A percentile compares a stretch with the other conserved stretches of the same genome.
Evolutionary conservation across 2,888 invertebrate genomes (phyloP).

Genomic region (Syrista parreyssii): DNA sequence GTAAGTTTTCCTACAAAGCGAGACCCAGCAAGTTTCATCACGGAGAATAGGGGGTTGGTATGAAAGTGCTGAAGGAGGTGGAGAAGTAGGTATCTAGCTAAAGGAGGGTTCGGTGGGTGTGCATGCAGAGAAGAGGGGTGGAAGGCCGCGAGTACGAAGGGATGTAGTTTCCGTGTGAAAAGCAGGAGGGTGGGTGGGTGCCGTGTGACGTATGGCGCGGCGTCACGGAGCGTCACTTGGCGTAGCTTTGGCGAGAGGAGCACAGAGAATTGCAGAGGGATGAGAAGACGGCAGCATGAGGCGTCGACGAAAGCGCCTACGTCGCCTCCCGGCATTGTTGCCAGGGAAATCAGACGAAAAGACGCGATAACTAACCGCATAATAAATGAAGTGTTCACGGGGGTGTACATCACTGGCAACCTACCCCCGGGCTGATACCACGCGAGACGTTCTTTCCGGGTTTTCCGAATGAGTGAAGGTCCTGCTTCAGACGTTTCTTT

Average conservation of each 20-base stretch:
- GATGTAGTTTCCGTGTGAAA: neutral
- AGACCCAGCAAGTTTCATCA: conserved; percentile 14
- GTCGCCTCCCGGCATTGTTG: conserved; percentile 63
- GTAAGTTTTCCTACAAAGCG: conserved; percentile 22
- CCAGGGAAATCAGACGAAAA: conserved; percentile 68
- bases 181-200: conserved; percentile 17
- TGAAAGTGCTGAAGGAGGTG: neutral
- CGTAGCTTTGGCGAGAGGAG: conserved; percentile 45
- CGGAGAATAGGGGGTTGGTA: neutral
- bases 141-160: neutral
- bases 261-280: conserved; percentile 15
- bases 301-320: conserved; percentile 30
- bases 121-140: conserved; percentile 7
- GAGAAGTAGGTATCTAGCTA: neutral
- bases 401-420: conserved; percentile 66
- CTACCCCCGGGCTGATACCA: conserved; percentile 40
- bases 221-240: conserved; percentile 52
- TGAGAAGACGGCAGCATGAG: conserved; percentile 13
- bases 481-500: neutral
- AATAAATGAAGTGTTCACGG: conserved; percentile 66
- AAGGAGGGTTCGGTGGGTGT: neutral
- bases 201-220: conserved; percentile 57
- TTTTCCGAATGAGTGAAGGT: neutral
- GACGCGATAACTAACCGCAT: conserved; percentile 67
- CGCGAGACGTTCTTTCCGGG: conserved; percentile 43